Evolutionary conservation across 2,888 invertebrate species (phyloP).

Genomic region (Ochropleura leucogaster): DNA sequence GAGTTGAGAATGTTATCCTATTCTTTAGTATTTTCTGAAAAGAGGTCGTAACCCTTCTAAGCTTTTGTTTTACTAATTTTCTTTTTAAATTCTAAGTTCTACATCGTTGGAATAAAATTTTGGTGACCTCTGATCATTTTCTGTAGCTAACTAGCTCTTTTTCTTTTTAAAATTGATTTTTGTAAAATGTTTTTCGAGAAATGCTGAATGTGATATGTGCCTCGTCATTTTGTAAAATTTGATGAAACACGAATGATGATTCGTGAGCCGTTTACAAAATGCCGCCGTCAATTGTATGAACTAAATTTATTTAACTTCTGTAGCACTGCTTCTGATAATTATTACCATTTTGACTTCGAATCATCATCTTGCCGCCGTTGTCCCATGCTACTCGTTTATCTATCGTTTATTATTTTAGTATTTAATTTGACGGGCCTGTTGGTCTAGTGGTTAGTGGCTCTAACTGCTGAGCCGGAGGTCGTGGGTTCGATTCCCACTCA

Average conservation of each 20-base stretch:
- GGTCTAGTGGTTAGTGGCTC: too few relatives aligned
- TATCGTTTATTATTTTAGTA: too few relatives aligned
- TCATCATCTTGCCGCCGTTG: too few relatives aligned
- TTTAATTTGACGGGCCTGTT: too few relatives aligned
- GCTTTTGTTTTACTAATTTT: background rate
- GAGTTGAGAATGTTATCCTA: constrained; percentile 23
- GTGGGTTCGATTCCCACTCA: too few relatives aligned
- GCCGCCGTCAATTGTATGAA: background rate
- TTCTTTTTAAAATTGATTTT: background rate
- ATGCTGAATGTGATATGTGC: background rate
- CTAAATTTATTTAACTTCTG: background rate
- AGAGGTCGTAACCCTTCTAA: background rate
- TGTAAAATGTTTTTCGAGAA: background rate
- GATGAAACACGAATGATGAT: background rate
- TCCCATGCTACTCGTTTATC: too few relatives aligned
- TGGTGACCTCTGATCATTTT: background rate
- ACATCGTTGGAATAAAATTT: background rate
- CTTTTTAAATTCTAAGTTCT: background rate
- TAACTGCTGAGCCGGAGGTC: too few relatives aligned
- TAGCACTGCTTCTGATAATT: background rate
- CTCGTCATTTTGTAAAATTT: background rate
- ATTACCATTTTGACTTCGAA: background rate
- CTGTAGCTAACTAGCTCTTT: background rate
- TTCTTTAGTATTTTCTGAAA: constrained; percentile 16
- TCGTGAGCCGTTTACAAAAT: background rate